Evolutionary conservation across 2,797 vertebrate species (phyloP).

Genomic region (Acipenser transmontanus): DNA sequence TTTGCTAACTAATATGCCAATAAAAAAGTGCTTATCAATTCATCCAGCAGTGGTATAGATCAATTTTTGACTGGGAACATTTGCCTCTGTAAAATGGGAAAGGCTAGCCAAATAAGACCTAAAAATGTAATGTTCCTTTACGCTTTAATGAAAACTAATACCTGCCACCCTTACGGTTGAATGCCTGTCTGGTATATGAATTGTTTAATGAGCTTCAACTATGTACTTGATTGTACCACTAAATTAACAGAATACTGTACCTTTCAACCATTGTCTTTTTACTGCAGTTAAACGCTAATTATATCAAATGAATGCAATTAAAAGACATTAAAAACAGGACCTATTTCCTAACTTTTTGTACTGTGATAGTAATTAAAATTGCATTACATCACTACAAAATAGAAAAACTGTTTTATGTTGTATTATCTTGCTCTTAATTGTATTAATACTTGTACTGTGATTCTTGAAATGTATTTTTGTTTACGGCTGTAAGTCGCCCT

Average conservation of each 20-base stretch:
- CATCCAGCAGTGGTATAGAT: too few species aligned
- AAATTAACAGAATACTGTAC: constrained; percentile 50
- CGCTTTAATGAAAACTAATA: constrained; percentile 64
- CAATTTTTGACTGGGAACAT: too few species aligned
- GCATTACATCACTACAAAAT: too few species aligned
- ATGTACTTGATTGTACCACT: constrained; percentile 50
- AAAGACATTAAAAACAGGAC: constrained; percentile 60
- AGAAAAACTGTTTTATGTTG: too few species aligned
- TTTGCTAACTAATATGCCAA: too few species aligned
- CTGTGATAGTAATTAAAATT: constrained; percentile 63
- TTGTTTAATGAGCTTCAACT: constrained; percentile 50
- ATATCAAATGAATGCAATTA: constrained; percentile 68
- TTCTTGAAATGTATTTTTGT: too few species aligned
- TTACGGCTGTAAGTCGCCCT: too few species aligned
- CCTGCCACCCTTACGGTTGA: constrained; percentile 58
- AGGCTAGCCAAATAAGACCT: constrained; percentile 58
- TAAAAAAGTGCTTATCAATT: too few species aligned
- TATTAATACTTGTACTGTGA: too few species aligned
- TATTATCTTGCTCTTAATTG: too few species aligned
- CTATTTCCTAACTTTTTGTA: constrained; percentile 52
- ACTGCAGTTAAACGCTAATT: constrained; percentile 69
- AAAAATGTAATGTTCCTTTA: constrained; percentile 67
- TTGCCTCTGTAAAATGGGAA: constrained; percentile 15
- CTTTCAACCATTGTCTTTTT: constrained; percentile 68
- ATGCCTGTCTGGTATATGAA: constrained; percentile 48